Conservation (phyloP, 30 jellyfish, hydroid and myxozoan species). For the Chironex yamaguchii region DNA sequence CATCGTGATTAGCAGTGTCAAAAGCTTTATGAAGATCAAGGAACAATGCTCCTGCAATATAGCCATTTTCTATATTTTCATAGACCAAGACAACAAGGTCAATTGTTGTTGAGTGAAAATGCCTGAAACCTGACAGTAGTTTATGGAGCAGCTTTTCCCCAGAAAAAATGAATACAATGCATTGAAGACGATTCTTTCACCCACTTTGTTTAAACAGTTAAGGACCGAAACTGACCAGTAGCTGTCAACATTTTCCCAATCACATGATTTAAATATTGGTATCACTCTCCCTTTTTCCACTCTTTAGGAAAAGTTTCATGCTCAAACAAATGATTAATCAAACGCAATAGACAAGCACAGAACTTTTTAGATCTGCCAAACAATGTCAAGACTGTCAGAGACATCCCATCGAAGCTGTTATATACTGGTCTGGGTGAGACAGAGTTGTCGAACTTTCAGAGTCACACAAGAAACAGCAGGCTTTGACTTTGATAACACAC, state of each 20-base stretch:
- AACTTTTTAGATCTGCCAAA: background rate
- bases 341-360: background rate
- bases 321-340: background rate
- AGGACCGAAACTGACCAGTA: background rate
- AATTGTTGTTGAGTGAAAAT: background rate
- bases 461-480: too few species aligned
- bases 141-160: background rate
- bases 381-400: background rate
- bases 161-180: background rate
- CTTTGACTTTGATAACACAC: too few species aligned
- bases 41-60: background rate
- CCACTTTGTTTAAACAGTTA: background rate
- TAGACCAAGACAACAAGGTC: background rate
- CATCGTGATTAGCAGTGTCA: background rate
- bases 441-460: too few species aligned
- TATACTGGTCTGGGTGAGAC: too few species aligned
- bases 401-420: background rate
- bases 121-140: background rate
- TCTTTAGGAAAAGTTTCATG: background rate
- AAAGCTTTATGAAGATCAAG: background rate
- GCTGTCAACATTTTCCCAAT: background rate
- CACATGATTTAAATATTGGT: background rate
- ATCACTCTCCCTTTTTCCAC: background rate
- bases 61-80: background rate
- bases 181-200: background rate